Evolutionary conservation across 2,113 vertebrate genomes (phyloP).

Genomic region (Tonatia bakeri): DNA sequence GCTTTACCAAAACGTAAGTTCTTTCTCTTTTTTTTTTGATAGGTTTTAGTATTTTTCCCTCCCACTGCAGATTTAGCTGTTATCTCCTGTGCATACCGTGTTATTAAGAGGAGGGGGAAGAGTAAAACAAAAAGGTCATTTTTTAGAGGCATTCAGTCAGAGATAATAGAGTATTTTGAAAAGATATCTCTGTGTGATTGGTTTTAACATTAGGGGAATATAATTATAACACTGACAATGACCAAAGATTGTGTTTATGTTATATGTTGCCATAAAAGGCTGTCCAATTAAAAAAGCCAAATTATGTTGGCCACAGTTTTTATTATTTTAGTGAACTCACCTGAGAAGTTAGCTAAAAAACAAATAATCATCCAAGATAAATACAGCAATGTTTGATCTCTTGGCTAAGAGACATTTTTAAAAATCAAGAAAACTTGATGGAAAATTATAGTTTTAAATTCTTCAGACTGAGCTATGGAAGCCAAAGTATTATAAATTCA

Average conservation of each 20-base stretch:
- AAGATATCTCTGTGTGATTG: not conserved
- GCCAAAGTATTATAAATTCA: not conserved
- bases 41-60: not conserved
- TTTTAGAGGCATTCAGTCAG: not conserved
- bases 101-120: not conserved
- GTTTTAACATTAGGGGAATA: slow-evolving; percentile 12
- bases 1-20: slow-evolving; percentile 44
- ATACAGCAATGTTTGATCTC: not conserved
- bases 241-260: not conserved
- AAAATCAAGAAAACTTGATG: not conserved
- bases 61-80: not conserved
- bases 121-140: not conserved
- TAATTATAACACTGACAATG: not conserved
- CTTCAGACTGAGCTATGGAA: not conserved
- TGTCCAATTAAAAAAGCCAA: not conserved
- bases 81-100: slow-evolving; percentile 15
- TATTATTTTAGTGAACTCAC: slow-evolving; percentile 16
- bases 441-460: not conserved
- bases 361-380: not conserved
- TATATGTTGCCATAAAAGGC: not conserved
- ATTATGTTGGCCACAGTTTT: not conserved
- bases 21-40: not conserved
- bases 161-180: not conserved
- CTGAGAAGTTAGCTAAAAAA: slow-evolving; percentile 11
- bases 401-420: not conserved